These are phyloP conservation scores for Zhuqinia jingwanae DNA, from an alignment of 2,888 invertebrate genomes.

Conservation along the genomic window DNA sequence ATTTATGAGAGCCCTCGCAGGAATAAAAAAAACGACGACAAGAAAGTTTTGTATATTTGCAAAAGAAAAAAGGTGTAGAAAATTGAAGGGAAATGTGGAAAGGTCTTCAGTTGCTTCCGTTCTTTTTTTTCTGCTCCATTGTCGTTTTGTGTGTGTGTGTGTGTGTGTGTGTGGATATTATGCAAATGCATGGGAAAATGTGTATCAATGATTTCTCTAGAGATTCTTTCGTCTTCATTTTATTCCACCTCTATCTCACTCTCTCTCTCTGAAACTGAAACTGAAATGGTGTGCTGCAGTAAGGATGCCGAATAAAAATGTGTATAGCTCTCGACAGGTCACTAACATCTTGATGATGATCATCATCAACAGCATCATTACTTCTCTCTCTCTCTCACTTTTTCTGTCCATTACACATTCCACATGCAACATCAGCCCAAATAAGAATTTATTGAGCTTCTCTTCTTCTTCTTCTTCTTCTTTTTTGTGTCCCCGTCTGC, in stretches of 20 bases:
- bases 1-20: constrained; percentile 63
- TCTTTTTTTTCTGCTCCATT: not conserved
- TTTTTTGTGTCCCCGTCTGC: not conserved
- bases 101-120: not conserved
- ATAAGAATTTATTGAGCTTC: constrained; percentile 55
- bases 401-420: not conserved
- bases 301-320: too few species aligned
- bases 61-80: constrained; percentile 7
- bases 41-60: not conserved
- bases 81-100: constrained; percentile 34
- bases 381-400: not conserved
- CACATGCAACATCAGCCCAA: constrained; percentile 31
- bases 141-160: constrained; percentile 14
- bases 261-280: constrained; percentile 1
- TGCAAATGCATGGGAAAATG: constrained; percentile 61
- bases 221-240: constrained; percentile 73
- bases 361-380: constrained; percentile 15
- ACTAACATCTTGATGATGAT: constrained; percentile 16
- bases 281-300: too few species aligned
- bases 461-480: constrained; percentile 17
- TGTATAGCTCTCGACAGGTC: constrained; percentile 17
- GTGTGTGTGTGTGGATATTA: constrained; percentile 54
- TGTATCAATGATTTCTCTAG: constrained; percentile 72
- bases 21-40: constrained; percentile 37
- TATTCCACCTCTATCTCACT: constrained; percentile 47